Evolutionary conservation across 1,140 invertebrate genomes (phyloP).

Genomic region (Coptotermes formosanus): DNA sequence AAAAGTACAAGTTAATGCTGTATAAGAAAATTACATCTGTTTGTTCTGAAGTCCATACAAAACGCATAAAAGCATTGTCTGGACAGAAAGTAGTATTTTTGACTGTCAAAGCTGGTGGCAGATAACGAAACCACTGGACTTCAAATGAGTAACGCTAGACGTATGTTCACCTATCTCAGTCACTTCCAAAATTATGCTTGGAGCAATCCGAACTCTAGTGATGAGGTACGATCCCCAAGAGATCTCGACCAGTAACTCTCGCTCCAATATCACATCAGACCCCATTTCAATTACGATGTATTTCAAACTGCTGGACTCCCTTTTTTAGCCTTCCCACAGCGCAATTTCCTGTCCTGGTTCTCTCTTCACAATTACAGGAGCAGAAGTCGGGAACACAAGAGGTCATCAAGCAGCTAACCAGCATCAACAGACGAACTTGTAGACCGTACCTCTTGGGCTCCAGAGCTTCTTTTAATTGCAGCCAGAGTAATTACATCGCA

Average conservation of each 20-base stretch:
- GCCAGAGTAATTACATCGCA: not conserved
- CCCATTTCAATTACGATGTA: not conserved
- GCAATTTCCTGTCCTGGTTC: not conserved
- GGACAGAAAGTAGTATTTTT: too few relatives aligned
- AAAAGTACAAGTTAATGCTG: too few relatives aligned
- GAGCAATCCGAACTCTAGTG: too few relatives aligned
- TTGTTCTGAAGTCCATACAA: too few relatives aligned
- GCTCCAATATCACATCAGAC: not conserved
- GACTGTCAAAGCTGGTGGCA: too few relatives aligned
- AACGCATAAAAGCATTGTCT: too few relatives aligned
- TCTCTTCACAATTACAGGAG: not conserved
- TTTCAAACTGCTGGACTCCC: not conserved
- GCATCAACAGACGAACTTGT: not conserved
- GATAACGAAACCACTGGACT: too few relatives aligned
- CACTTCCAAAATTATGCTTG: too few relatives aligned
- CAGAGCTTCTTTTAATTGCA: not conserved
- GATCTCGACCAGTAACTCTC: not conserved
- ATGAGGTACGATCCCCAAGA: not conserved
- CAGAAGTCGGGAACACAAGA: slow-evolving; percentile 1
- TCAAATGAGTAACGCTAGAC: too few relatives aligned
- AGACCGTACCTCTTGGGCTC: not conserved
- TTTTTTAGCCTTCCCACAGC: not conserved
- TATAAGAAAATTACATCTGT: too few relatives aligned
- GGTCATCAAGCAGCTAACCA: slow-evolving; percentile 14
- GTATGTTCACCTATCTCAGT: too few relatives aligned